phyloP scores from a whole-genome alignment of 2,113 vertebrate genomes.

The Nothocercus nigrocapillus region DNA sequence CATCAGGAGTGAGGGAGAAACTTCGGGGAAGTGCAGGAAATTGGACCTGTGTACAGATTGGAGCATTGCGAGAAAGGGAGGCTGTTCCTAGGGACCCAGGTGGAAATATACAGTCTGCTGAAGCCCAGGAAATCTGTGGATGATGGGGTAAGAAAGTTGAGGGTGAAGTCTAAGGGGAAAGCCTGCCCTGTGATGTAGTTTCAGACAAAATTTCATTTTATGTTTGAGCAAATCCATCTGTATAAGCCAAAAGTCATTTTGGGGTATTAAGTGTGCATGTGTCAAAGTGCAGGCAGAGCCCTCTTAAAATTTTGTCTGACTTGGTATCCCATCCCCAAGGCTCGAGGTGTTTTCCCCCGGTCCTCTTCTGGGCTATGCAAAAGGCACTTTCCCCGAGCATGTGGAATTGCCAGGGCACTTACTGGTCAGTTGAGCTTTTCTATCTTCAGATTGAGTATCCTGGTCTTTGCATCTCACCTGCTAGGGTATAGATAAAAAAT shows the following conservation, averaged over 20 bases:
- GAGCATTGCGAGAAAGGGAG: rapidly evolving
- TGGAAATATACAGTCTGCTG: not conserved
- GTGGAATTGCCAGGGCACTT: not conserved
- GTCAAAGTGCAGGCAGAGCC: not conserved
- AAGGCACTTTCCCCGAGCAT: not conserved
- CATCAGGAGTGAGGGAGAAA: not conserved
- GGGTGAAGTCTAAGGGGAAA: not conserved
- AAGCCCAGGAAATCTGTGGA: not conserved
- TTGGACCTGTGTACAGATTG: rapidly evolving
- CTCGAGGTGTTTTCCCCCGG: not conserved
- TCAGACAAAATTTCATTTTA: not conserved
- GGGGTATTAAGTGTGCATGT: not conserved
- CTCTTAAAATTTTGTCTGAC: not conserved
- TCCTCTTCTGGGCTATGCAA: not conserved
- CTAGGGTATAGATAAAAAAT: not conserved
- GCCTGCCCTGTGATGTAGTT: not conserved
- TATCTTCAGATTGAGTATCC: not conserved
- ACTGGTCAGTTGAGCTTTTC: not conserved
- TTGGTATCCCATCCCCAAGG: not conserved
- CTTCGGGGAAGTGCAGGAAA: not conserved
- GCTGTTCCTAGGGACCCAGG: not conserved
- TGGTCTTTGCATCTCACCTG: not conserved
- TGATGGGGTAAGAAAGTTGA: not conserved
- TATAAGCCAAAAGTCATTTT: not conserved
- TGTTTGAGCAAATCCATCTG: not conserved